A percentile compares a stretch with the other conserved stretches of the same genome.
Evolutionary conservation across 2,888 invertebrate species (phyloP).

Genomic region (Halocaridina rubra): DNA sequence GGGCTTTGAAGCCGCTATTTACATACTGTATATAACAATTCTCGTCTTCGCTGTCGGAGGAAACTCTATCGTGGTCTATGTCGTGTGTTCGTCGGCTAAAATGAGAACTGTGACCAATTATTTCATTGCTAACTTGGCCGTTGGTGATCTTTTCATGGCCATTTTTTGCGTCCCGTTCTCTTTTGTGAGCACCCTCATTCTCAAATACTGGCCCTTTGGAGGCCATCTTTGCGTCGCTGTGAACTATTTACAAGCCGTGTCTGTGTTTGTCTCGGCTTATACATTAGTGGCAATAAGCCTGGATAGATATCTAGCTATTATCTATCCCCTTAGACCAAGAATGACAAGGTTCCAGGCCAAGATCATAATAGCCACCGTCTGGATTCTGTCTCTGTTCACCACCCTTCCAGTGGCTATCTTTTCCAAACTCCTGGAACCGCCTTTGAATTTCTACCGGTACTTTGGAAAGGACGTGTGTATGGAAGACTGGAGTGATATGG

Average conservation of each 20-base stretch:
- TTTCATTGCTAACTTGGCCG: slow-evolving; percentile 84
- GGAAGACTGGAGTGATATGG: slow-evolving; percentile 75
- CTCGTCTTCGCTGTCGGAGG: slow-evolving; percentile 70
- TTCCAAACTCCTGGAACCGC: slow-evolving; percentile 70
- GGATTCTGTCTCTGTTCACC: slow-evolving; percentile 81
- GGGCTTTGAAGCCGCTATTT: slow-evolving; percentile 67
- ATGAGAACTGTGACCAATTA: slow-evolving; percentile 94
- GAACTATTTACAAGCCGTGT: slow-evolving; percentile 73
- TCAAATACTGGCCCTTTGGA: slow-evolving; percentile 90
- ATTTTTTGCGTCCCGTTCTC: slow-evolving; percentile 92
- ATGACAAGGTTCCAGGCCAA: slow-evolving; percentile 80
- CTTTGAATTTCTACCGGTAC: slow-evolving; percentile 38
- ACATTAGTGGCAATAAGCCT: slow-evolving; percentile 91
- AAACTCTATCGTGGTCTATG: slow-evolving; percentile 80
- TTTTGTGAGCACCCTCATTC: slow-evolving; percentile 81
- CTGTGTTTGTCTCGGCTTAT: slow-evolving; percentile 80
- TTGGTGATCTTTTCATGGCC: slow-evolving; percentile 91
- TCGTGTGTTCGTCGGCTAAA: slow-evolving; percentile 83
- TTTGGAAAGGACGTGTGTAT: slow-evolving; percentile 52
- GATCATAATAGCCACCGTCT: slow-evolving; percentile 78
- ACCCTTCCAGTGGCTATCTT: slow-evolving; percentile 85
- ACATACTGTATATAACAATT: slow-evolving; percentile 69
- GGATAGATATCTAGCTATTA: slow-evolving; percentile 90
- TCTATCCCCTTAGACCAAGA: slow-evolving; percentile 86
- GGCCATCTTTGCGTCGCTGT: slow-evolving; percentile 83